phyloP scores from a whole-genome alignment of 1,140 invertebrate genomes.

The Lasioglossum baleicum region DNA sequence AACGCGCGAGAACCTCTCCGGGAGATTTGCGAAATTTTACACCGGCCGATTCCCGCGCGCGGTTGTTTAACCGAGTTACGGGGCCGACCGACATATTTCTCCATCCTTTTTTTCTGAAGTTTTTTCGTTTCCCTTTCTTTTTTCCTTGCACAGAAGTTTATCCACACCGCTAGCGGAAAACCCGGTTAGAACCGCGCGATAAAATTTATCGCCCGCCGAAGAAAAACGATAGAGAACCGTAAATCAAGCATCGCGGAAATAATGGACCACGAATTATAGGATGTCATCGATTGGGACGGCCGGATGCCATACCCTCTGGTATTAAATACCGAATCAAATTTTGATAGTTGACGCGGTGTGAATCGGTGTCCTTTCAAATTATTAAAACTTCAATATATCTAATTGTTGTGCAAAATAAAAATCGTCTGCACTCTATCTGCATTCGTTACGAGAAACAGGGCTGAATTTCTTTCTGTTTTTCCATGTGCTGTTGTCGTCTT shows the following conservation, averaged over 20 bases:
- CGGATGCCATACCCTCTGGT: too few species aligned
- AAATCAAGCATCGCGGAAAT: neutral
- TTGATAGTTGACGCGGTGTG: too few species aligned
- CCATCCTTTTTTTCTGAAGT: neutral
- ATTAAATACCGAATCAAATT: too few species aligned
- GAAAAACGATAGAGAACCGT: neutral
- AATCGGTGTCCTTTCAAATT: too few species aligned
- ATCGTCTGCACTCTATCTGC: too few species aligned
- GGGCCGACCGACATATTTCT: neutral
- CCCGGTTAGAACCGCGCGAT: neutral
- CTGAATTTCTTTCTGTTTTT: too few species aligned
- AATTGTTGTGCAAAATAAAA: too few species aligned
- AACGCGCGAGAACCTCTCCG: neutral
- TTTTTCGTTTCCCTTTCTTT: neutral
- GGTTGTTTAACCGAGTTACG: slow-evolving; percentile 13
- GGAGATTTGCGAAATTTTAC: slow-evolving; percentile 9
- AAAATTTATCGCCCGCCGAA: neutral
- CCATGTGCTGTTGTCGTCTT: too few species aligned
- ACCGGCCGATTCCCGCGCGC: neutral
- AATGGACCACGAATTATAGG: slow-evolving; percentile 2
- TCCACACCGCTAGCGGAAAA: neutral
- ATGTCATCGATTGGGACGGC: too few species aligned
- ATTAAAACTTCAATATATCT: too few species aligned
- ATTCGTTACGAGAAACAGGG: too few species aligned
- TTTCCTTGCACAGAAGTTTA: neutral